Evolutionary conservation across 2,888 invertebrate genomes (phyloP).

Genomic region (Argyresthia albistria): DNA sequence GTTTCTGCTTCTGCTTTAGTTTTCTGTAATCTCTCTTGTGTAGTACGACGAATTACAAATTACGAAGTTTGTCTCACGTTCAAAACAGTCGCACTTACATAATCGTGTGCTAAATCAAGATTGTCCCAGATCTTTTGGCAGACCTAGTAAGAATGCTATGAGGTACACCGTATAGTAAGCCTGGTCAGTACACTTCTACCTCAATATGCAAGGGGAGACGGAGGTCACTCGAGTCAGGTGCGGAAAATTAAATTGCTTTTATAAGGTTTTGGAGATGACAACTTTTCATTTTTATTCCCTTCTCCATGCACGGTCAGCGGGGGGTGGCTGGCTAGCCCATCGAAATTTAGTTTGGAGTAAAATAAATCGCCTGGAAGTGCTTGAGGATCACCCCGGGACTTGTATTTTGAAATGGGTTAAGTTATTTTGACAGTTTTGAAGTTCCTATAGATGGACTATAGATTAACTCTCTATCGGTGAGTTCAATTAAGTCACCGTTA

Average conservation of each 20-base stretch:
- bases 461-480: no score
- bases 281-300: constrained; percentile 8
- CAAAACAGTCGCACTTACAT: no score
- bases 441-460: no score
- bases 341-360: constrained; percentile 16
- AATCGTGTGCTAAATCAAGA: no score
- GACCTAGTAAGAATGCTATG: no score
- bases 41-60: no score
- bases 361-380: constrained; percentile 22
- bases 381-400: not conserved
- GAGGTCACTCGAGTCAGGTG: constrained; percentile 19
- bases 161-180: no score
- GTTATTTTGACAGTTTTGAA: not conserved
- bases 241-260: constrained; percentile 40
- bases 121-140: no score
- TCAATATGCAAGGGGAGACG: not conserved
- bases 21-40: no score
- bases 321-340: not conserved
- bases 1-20: no score
- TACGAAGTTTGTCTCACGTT: no score
- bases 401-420: not conserved
- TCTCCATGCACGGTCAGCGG: not conserved
- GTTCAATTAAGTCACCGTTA: no score
- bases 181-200: not conserved
- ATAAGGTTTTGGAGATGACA: constrained; percentile 12